Evolutionary conservation across 2,888 invertebrate species (phyloP).

Genomic region (Tricholauxania praeusta): DNA sequence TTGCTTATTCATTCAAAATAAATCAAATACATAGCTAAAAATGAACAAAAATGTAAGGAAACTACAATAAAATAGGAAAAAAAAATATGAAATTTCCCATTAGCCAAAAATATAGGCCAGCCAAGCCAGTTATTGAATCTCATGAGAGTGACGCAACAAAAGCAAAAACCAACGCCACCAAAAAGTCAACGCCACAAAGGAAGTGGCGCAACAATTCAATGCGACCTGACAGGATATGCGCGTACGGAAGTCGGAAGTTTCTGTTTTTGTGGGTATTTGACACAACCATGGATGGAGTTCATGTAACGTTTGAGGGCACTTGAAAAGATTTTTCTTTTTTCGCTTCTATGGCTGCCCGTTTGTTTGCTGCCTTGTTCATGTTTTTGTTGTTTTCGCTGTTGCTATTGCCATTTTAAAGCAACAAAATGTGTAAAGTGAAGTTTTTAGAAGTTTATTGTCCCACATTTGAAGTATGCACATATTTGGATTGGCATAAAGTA

Average conservation of each 20-base stretch:
- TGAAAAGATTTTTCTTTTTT: not conserved
- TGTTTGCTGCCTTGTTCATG: not conserved
- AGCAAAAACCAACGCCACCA: not conserved
- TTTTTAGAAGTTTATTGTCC: slow-evolving; percentile 19
- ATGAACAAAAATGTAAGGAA: not conserved
- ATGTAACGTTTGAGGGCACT: slow-evolving; percentile 27
- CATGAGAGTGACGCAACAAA: not conserved
- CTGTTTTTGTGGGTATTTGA: not conserved
- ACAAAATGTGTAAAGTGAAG: not conserved
- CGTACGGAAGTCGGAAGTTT: slow-evolving; percentile 22
- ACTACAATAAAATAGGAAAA: not conserved
- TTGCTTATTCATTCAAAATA: no score
- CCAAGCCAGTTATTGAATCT: not conserved
- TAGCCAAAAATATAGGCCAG: slow-evolving; percentile 14
- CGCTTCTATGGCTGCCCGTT: no score
- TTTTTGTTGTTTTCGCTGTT: slow-evolving; percentile 3
- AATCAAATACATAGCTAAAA: no score
- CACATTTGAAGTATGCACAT: slow-evolving; percentile 1
- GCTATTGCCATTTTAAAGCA: slow-evolving; percentile 9
- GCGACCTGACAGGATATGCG: slow-evolving; percentile 13
- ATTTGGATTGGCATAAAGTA: no score
- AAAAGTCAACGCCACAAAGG: not conserved
- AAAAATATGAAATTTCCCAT: slow-evolving; percentile 1
- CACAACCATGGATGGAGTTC: slow-evolving; percentile 3
- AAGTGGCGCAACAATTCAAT: not conserved